Percentiles rank a stretch among this genome's conserved stretches.
Evolutionary conservation across 2,888 invertebrate species (phyloP).

Genomic region (Phyto melanocephala): DNA sequence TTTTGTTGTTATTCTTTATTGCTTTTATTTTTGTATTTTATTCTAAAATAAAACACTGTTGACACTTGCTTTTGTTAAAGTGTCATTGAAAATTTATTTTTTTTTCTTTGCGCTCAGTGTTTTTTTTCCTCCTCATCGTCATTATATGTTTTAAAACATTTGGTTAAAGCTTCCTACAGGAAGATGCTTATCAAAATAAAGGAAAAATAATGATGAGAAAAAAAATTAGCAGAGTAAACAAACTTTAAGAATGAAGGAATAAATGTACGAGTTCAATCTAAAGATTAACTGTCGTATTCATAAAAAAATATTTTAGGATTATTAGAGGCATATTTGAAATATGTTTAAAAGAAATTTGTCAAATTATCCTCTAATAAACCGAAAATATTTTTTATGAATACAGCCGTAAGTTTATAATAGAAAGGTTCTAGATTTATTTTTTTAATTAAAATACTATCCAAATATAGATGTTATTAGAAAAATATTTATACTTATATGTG

Average conservation of each 20-base stretch:
- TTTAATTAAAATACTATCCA: no score
- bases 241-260: conserved; percentile 8
- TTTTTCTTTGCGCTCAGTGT: background rate
- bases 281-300: background rate
- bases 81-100: conserved; percentile 61
- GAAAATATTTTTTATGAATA: no score
- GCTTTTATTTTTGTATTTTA: conserved; percentile 9
- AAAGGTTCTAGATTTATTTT: no score
- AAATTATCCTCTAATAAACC: no score
- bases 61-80: conserved; percentile 61
- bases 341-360: no score
- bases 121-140: background rate
- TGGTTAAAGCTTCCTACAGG: conserved; percentile 60
- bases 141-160: conserved; percentile 50
- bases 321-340: no score
- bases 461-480: no score
- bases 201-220: conserved; percentile 15
- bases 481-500: no score
- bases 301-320: no score
- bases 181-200: conserved; percentile 62
- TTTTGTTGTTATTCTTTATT: background rate
- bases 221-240: conserved; percentile 47
- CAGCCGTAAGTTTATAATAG: no score
- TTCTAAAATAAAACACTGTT: conserved; percentile 56
- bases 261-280: background rate